Conservation (phyloP, 2,888 invertebrate species). For the Folsomia manolachei region DNA sequence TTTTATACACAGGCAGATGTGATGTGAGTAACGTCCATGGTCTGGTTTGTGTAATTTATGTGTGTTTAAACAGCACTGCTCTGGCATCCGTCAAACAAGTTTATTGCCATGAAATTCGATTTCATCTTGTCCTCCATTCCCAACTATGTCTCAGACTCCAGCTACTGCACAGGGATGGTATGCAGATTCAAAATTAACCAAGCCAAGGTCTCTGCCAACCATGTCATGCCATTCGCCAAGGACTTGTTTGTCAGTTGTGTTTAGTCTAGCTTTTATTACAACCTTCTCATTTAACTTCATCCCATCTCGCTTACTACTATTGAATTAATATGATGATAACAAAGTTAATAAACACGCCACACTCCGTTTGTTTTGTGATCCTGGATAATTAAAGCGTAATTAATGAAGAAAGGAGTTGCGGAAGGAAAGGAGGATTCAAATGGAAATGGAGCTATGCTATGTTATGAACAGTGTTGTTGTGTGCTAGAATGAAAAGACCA, state of each 20-base stretch:
- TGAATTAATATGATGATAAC: background rate
- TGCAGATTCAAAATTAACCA: too few species aligned
- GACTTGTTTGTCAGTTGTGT: too few species aligned
- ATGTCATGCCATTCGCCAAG: too few species aligned
- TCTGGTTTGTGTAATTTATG: conserved; percentile 6
- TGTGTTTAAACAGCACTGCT: background rate
- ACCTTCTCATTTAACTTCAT: background rate
- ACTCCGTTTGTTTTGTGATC: background rate
- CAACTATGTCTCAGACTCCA: background rate
- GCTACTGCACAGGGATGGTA: too few species aligned
- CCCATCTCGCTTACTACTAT: background rate
- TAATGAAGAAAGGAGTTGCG: conserved; percentile 5
- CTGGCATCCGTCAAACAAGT: conserved; percentile 13
- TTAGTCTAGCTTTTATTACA: too few species aligned
- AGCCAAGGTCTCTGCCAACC: background rate
- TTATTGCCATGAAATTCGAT: conserved; percentile 14
- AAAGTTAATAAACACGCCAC: conserved; percentile 9
- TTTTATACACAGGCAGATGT: background rate
- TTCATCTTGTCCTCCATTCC: background rate
- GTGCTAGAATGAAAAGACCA: too few species aligned
- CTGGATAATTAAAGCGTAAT: conserved; percentile 14
- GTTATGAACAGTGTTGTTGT: too few species aligned
- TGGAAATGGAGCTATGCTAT: too few species aligned
- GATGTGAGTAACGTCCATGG: background rate
- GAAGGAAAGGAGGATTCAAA: background rate